Base-by-base conservation (phyloP, 2,888 invertebrate genomes). In the Lithophane leautieri region DNA sequence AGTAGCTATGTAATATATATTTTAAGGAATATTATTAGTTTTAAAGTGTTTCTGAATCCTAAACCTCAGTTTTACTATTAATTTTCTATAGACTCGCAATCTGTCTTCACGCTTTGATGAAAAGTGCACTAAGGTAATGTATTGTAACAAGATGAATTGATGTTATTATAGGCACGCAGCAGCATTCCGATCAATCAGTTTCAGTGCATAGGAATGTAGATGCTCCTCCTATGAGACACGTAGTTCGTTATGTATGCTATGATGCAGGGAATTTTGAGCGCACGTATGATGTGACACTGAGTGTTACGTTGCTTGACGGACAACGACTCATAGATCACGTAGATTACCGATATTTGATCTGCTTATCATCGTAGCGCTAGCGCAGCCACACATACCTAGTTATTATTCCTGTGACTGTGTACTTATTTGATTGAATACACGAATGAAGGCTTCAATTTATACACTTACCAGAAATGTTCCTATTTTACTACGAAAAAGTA, bases 341-440 rank as follows among this genome's bases (percentile, higher is more conserved):
- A n/a, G 14, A 42, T 28, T 19, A 50, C 47, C 28, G 42, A 42
- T 8, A 76, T 58, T 19, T 68, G 56, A 76, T 50, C 56, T 58
- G 50, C n/a, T 16, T 50, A 34, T 25, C 4, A 19, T 56, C 11
- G 28, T 54, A 22, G 12, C 50, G 50, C 50, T 9, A 47, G n/a
- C 6, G 19, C 40, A 65, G 22, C 34, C 52, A n/a, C 7, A 16
- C 12, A 19, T 22, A 69, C 9, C 9, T 19, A 50, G 19, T 12
- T 22, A 52, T 25, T 50, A 19, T 65, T 70, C 1, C 12, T 44
- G 19, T 47, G 22, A 44, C 19, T 47, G 47, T 65, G 25, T 28
- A 25, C 19, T 2, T 12, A 16, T 22, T 40, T n/a, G 11, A 47
- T 16, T 47, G 1, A 72, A 47, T n/a, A 61, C n/a, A 52, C 28